phyloP scores from a whole-genome alignment of 2,888 invertebrate species.

The Julus scandinavius region DNA sequence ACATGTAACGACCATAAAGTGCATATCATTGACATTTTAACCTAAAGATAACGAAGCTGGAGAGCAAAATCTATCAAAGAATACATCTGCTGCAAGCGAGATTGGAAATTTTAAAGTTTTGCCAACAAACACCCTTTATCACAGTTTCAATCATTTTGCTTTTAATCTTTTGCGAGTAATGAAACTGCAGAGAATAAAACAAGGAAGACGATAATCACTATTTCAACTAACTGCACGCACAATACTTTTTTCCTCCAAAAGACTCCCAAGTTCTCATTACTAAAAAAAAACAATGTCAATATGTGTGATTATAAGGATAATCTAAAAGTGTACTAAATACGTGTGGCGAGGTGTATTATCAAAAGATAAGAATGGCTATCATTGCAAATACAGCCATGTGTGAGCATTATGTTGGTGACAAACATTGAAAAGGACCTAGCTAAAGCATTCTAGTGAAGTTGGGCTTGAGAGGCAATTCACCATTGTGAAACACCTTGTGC shows the following conservation, averaged over 20 bases:
- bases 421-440: neutral
- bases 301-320: neutral
- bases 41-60: neutral
- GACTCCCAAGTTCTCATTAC: neutral
- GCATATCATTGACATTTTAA: neutral
- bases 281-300: neutral
- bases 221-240: neutral
- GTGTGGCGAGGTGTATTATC: constrained; percentile 9
- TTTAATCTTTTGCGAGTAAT: neutral
- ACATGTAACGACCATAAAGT: too few relatives aligned
- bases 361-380: constrained; percentile 10
- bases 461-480: neutral
- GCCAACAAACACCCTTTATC: neutral
- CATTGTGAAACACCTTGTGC: neutral
- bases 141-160: neutral
- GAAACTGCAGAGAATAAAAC: constrained; percentile 15
- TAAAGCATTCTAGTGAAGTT: neutral
- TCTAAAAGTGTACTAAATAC: neutral
- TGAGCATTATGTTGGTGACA: constrained; percentile 17
- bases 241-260: neutral
- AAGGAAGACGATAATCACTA: constrained; percentile 33
- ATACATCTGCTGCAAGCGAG: neutral
- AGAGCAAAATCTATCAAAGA: neutral
- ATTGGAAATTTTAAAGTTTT: neutral
- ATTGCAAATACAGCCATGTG: neutral